Conservation (phyloP, 2,113 vertebrate genomes). For the Meleagris gallopavo region DNA sequence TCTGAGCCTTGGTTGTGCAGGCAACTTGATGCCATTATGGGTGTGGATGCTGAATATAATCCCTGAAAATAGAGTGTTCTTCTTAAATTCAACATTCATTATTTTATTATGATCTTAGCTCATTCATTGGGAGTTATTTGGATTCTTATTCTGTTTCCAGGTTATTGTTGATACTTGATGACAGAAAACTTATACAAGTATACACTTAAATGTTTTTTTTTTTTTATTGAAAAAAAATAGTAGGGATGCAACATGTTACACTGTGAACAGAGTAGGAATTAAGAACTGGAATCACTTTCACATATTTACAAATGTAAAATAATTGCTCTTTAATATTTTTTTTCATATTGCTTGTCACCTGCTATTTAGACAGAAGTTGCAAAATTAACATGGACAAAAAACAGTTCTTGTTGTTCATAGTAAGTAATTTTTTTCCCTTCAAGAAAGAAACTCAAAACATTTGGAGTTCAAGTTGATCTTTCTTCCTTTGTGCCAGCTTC, state of each 20-base stretch:
- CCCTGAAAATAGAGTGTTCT: not conserved
- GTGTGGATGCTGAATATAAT: not conserved
- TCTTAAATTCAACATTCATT: not conserved
- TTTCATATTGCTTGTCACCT: not conserved
- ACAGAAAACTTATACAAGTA: not conserved
- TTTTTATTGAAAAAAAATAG: not conserved
- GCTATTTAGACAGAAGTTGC: not conserved
- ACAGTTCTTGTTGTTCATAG: not conserved
- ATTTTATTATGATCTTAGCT: not conserved
- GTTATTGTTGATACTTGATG: not conserved
- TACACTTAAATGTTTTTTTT: not conserved
- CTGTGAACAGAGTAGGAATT: not conserved
- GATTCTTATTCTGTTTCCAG: not conserved
- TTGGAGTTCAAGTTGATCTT: not conserved
- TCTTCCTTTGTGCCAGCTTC: not conserved
- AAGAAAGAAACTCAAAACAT: not conserved
- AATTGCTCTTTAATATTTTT: not conserved
- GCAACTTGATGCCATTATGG: not conserved
- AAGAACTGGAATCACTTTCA: not conserved
- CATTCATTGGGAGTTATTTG: not conserved
- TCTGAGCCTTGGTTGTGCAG: not conserved
- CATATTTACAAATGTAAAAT: not conserved
- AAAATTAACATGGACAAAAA: not conserved
- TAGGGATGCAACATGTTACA: not conserved
- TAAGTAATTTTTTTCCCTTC: not conserved